A percentile compares a stretch with the other conserved stretches of the same genome.
Conservation (phyloP, 2,797 vertebrate genomes). For the Oreortyx pictus region DNA sequence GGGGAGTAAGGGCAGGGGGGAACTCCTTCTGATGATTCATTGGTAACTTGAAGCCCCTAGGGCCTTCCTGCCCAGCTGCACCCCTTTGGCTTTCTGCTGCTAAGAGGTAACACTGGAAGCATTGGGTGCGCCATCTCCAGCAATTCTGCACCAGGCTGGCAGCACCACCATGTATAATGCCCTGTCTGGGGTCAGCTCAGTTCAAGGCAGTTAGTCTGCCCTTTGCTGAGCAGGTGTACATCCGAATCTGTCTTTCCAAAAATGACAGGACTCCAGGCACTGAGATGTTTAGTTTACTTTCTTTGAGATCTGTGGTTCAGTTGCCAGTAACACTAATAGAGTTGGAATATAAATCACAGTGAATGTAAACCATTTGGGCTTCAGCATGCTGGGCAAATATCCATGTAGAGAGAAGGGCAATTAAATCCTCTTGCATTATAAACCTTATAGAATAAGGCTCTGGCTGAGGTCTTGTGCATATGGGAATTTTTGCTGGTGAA, state of each 20-base stretch:
- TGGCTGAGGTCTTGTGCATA: conserved; percentile 53
- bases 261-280: conserved; percentile 19
- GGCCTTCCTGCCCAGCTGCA: not conserved
- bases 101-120: not conserved
- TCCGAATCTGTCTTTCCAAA: conserved; percentile 26
- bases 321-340: conserved; percentile 50
- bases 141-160: not conserved
- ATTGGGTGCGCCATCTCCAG: not conserved
- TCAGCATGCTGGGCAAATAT: conserved; percentile 44
- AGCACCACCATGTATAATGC: fast-evolving
- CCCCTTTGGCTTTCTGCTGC: not conserved
- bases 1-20: not conserved
- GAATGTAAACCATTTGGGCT: conserved; percentile 56
- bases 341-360: conserved; percentile 35
- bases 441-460: conserved; percentile 48
- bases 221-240: not conserved
- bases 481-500: conserved; percentile 59
- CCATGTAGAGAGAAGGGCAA: conserved; percentile 57
- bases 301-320: not conserved
- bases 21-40: not conserved
- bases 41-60: not conserved
- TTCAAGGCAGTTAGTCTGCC: conserved; percentile 11
- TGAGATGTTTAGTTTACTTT: conserved; percentile 21
- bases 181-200: not conserved
- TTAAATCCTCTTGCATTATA: conserved; percentile 62